Evolutionary conservation across 2,888 invertebrate genomes (phyloP), one percentile per base, ranked within the genome.

Genomic region (Thecocarcelia acutangulata): DNA sequence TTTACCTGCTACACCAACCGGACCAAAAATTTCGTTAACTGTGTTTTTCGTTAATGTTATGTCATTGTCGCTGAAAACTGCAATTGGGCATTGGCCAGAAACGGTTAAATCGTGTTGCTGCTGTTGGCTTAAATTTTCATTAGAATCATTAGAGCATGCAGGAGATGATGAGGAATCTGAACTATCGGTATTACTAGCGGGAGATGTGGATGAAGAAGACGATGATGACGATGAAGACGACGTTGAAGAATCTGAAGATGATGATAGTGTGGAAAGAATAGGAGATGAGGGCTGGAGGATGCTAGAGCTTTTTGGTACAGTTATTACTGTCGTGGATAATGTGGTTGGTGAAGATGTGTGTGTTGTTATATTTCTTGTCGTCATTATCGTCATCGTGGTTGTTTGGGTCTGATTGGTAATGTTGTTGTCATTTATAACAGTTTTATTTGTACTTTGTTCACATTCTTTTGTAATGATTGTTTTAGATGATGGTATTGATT

Each of bases 11-110:
- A 50, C 69, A 19, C 66, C 76, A 48, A 40, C 46, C 50, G 73
- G n/a, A 9, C 81, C 46, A 56, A 80, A 76, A 28, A 77, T 86
- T 6, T 83, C 78, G 50, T 82, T 81, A 0, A 70, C 85, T 1
- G 88, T 86, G 48, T 88, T 89, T 76, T 89, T 89, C 66, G 88
- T 89, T 17, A 89, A 83, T 19, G 88, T 89, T 42, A 89, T 89
- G 54, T 89, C 88, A 83, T 89, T 88, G 46, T 89, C 89, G 28
- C 86, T 86, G 69, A 89, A 89, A 4, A 87, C 85, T 33, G 87
- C 89, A 58, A 89, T 85, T 21, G 89, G 88, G 69, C 89, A 89
- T 50, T 81, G 80, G 3, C 64, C 79, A 58, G 63, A 63, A 66
- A 56, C 46, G 8, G 58, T 69, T 70, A 69, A 24, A 28, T 78